Conservation (phyloP, 2,113 vertebrate genomes). For the Gulo gulo region DNA sequence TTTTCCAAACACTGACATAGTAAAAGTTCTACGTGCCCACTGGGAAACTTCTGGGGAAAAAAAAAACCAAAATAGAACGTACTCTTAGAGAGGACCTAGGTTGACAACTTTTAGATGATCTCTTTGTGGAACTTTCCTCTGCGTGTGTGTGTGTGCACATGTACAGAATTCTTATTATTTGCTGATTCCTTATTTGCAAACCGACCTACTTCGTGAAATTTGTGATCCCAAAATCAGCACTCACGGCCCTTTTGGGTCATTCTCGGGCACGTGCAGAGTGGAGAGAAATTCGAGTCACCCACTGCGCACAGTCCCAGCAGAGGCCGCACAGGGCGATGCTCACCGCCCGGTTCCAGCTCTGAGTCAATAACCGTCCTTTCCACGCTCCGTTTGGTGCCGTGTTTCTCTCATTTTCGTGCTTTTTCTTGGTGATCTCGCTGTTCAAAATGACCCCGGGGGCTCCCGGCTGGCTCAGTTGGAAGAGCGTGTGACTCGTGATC, state of each 20-base stretch:
- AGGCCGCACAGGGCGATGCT: fast-evolving
- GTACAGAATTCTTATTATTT: neutral
- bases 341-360: neutral
- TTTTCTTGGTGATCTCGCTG: neutral
- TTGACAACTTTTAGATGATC: neutral
- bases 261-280: neutral
- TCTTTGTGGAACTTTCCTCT: neutral
- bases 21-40: neutral
- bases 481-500: no score
- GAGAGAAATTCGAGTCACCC: neutral
- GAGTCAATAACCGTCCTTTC: neutral
- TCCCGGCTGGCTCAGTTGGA: no score
- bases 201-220: neutral
- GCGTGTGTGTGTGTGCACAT: no score
- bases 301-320: fast-evolving
- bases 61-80: neutral
- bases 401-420: neutral
- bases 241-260: neutral
- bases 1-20: neutral
- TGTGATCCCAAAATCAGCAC: neutral
- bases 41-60: neutral
- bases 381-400: neutral
- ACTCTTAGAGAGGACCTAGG: neutral
- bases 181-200: neutral
- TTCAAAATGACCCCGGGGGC: neutral